Conservation (phyloP, 1,140 invertebrate species). For the Drosophila auraria region DNA sequence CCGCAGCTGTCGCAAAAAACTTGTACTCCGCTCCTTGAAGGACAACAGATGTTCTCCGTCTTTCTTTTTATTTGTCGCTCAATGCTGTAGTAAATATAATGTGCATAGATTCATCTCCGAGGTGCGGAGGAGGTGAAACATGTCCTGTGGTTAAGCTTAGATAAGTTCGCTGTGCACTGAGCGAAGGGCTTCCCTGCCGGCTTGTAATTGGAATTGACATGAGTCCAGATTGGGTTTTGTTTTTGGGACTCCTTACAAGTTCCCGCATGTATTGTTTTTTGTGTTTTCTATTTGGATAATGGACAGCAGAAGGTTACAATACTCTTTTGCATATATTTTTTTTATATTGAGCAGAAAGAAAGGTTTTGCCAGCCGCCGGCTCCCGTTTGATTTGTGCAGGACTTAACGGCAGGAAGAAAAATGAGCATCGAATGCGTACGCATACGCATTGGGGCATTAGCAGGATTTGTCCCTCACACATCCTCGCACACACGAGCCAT, state of each 20-base stretch:
- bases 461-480: slow-evolving; percentile 60
- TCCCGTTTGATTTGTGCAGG: slow-evolving; percentile 73
- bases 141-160: slow-evolving; percentile 32
- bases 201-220: slow-evolving; percentile 51
- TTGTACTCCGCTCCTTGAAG: slow-evolving; percentile 56
- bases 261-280: slow-evolving; percentile 1
- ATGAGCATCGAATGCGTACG: slow-evolving; percentile 69
- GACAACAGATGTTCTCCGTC: slow-evolving; percentile 70
- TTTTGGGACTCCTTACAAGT: slow-evolving; percentile 2
- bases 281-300: slow-evolving; percentile 25
- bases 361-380: slow-evolving; percentile 17
- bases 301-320: slow-evolving; percentile 46
- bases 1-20: not conserved
- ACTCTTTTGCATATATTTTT: slow-evolving; percentile 45
- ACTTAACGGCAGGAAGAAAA: slow-evolving; percentile 60
- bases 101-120: slow-evolving; percentile 66
- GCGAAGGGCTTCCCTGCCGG: slow-evolving; percentile 8
- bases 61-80: slow-evolving; percentile 65
- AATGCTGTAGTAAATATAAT: slow-evolving; percentile 73
- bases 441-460: slow-evolving; percentile 77
- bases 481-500: slow-evolving; percentile 40
- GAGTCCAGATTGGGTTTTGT: slow-evolving; percentile 24
- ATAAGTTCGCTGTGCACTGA: slow-evolving; percentile 25
- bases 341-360: not conserved
- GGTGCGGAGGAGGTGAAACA: slow-evolving; percentile 26